Evolutionary conservation across 2,113 vertebrate species (phyloP), one percentile per base, ranked within the genome.

Genomic region (Murina feae): DNA sequence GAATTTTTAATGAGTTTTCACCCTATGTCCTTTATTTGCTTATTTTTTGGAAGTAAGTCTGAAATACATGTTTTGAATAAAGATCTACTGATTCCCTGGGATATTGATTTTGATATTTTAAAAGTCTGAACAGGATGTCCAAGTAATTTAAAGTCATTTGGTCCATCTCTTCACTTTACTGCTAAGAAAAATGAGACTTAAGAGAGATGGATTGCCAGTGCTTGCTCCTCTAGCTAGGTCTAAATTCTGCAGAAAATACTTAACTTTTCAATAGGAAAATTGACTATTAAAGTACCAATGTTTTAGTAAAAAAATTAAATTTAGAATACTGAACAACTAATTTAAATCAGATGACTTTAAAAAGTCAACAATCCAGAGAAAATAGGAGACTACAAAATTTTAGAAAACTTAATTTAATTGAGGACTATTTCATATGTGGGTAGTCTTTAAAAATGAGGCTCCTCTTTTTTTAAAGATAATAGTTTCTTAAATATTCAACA

Each of bases 221-320:
- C 82, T 97, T 66, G 20, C 69, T 37, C 18, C 11, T 76, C 32
- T 91, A 44, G 81, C 66, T 23, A 13, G 75, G 28, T 42, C 32
- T 79, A 39, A 84, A 92, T 88, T 93, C 35, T 78, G 6, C 42
- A 95, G 47, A 37, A 89, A 88, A 51, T 53, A 49, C 16, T 65
- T 55, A 86, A 75, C 14, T 92, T 86, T 60, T 93, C 65, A 63
- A 68, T 90, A 86, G 80, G 42, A 60, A 75, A 79, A 84, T 53
- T 51, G 32, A 53, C n/a, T 72, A 21, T 89, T 76, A 90, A 83
- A 82, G 72, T 71, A 3, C 7, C 17, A 90, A 12, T 66, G 30
- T 58, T 78, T 63, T 4, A 51, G 32, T 84, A 63, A 92, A 16
- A 51, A 84, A 89, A 51, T 75, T 82, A 69, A 53, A 84, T 93